These are phyloP conservation scores for Leptobrachium ailaonicum DNA, from an alignment of 2,113 vertebrate genomes.

Conservation along the genomic window DNA sequence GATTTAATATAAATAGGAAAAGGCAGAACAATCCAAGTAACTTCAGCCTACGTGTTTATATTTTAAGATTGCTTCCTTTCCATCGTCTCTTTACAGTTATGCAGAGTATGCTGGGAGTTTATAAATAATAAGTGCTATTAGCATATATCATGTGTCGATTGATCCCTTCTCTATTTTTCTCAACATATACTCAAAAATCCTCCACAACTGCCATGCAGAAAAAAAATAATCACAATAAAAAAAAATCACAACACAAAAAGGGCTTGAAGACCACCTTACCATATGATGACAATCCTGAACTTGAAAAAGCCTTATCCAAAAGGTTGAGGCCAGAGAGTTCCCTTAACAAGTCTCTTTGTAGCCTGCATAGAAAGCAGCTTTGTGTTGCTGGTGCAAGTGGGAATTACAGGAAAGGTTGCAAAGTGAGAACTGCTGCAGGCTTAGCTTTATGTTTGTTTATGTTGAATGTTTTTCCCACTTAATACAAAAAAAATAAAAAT, in stretches of 20 bases:
- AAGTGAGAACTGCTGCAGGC: conserved; percentile 9
- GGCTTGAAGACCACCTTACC: not conserved
- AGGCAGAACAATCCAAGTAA: conserved; percentile 8
- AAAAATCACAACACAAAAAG: not conserved
- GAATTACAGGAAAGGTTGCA: conserved; percentile 19
- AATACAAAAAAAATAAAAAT: no score
- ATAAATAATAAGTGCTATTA: not conserved
- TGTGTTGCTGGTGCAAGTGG: conserved; percentile 21
- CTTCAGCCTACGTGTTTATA: conserved; percentile 10
- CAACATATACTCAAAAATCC: not conserved
- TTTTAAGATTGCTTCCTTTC: conserved; percentile 6
- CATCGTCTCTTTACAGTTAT: not conserved
- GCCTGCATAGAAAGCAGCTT: conserved; percentile 8
- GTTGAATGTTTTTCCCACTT: no score
- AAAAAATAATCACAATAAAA: not conserved
- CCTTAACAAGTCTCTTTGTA: conserved; percentile 31
- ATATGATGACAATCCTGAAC: not conserved
- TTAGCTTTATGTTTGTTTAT: not conserved
- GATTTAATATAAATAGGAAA: conserved; percentile 33
- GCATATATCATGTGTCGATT: not conserved
- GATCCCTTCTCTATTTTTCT: not conserved
- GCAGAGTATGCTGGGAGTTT: not conserved
- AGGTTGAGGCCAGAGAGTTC: not conserved
- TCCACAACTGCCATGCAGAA: not conserved
- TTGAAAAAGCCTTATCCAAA: conserved; percentile 1